These are phyloP conservation scores for Candoia aspera DNA, from an alignment of 2,113 vertebrate genomes.

Conservation along the genomic window DNA sequence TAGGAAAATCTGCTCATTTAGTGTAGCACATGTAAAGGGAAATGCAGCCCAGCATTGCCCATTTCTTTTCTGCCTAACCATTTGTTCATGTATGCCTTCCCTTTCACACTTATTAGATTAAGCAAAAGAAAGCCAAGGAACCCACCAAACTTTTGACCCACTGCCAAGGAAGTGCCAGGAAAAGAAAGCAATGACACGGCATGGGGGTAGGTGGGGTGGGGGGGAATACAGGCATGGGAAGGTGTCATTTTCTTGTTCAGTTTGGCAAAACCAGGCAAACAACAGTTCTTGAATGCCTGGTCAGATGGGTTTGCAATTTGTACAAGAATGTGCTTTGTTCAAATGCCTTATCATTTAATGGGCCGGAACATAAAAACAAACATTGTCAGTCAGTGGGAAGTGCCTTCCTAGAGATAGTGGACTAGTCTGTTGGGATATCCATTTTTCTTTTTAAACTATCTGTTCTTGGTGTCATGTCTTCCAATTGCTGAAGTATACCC, in stretches of 20 bases:
- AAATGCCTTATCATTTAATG: not conserved
- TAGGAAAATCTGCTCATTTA: not conserved
- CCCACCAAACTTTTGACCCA: not conserved
- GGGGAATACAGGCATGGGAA: not conserved
- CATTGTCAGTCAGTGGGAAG: not conserved
- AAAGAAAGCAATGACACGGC: not conserved
- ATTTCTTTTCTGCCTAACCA: not conserved
- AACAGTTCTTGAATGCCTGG: not conserved
- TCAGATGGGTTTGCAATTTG: not conserved
- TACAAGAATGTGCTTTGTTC: not conserved
- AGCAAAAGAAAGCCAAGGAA: not conserved
- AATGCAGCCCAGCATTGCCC: not conserved
- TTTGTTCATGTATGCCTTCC: not conserved
- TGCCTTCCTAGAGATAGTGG: not conserved
- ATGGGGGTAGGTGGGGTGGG: no score
- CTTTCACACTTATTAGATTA: not conserved
- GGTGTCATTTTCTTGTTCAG: not conserved
- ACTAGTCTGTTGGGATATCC: not conserved
- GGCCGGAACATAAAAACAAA: slow-evolving; percentile 18
- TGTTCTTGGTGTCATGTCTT: not conserved
- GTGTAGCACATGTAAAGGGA: not conserved
- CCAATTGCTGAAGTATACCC: not conserved
- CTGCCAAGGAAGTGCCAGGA: not conserved
- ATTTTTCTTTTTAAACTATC: not conserved
- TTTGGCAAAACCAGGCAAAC: not conserved